Percentiles rank a stretch among this genome's conserved stretches.
These are phyloP conservation scores for Drosophila nigrodunni DNA, from an alignment of 1,140 invertebrate genomes.

Conservation along the genomic window DNA sequence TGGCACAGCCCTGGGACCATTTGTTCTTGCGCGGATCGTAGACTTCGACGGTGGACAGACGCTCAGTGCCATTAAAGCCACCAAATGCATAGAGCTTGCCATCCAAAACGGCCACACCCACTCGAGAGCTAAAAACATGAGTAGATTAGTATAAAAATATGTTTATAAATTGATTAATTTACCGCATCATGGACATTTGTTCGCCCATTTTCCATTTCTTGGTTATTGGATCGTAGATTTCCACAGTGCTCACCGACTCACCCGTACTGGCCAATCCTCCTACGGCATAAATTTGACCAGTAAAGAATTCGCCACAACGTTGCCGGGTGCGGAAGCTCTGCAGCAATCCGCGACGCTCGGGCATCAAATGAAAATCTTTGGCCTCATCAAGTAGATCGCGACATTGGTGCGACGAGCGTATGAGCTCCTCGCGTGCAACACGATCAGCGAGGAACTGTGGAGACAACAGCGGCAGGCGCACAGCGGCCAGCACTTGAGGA, in stretches of 20 bases:
- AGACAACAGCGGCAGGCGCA: constrained; percentile 92
- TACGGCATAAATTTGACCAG: constrained; percentile 94
- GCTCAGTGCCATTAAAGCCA: constrained; percentile 92
- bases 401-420: constrained; percentile 91
- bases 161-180: background rate
- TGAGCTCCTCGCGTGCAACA: constrained; percentile 93
- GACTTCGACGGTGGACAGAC: constrained; percentile 94
- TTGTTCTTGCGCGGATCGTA: constrained; percentile 90
- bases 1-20: constrained; percentile 92
- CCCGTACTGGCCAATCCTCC: constrained; percentile 94
- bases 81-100: constrained; percentile 91
- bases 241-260: constrained; percentile 94
- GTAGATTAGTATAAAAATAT: background rate
- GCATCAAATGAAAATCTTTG: constrained; percentile 93
- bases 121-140: constrained; percentile 86
- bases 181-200: constrained; percentile 93
- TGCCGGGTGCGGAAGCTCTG: constrained; percentile 91
- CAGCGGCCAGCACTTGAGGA: constrained; percentile 90
- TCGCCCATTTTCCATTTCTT: constrained; percentile 92
- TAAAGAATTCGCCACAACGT: constrained; percentile 90
- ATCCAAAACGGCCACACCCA: constrained; percentile 93
- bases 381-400: constrained; percentile 94
- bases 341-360: constrained; percentile 90
- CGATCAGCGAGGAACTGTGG: constrained; percentile 93
- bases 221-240: constrained; percentile 92